Conservation (phyloP, 2,113 vertebrate genomes). For the Pterophyllum scalare region DNA sequence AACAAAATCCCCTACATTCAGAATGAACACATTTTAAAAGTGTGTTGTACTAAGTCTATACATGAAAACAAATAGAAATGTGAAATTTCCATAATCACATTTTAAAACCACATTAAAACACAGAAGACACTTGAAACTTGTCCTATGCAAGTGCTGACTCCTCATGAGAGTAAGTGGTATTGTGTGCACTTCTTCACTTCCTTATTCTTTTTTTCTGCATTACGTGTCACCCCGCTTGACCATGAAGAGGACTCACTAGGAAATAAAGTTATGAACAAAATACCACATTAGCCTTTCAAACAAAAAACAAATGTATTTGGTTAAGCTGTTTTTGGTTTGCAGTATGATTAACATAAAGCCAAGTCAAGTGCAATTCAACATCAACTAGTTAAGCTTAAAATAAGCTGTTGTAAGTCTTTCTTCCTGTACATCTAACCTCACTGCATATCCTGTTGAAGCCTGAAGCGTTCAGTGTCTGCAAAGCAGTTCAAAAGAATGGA, state of each 20-base stretch:
- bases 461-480: not conserved
- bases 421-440: not conserved
- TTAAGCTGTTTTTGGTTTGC: not conserved
- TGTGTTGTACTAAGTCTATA: not conserved
- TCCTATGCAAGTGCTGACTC: not conserved
- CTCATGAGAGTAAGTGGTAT: not conserved
- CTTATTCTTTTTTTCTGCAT: rapidly evolving
- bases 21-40: rapidly evolving
- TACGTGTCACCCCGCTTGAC: not conserved
- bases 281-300: not conserved
- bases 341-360: not conserved
- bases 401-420: not conserved
- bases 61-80: rapidly evolving
- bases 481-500: not conserved
- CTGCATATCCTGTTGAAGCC: not conserved
- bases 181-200: not conserved
- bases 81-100: not conserved
- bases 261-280: not conserved
- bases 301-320: too few species aligned
- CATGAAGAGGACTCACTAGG: not conserved
- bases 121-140: not conserved
- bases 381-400: not conserved
- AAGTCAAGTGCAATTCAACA: not conserved
- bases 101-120: rapidly evolving
- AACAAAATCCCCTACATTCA: not conserved